Evolutionary conservation across 2,797 vertebrate species (phyloP), one percentile per base, ranked within the genome.

Genomic region (Eleutherodactylus coqui): DNA sequence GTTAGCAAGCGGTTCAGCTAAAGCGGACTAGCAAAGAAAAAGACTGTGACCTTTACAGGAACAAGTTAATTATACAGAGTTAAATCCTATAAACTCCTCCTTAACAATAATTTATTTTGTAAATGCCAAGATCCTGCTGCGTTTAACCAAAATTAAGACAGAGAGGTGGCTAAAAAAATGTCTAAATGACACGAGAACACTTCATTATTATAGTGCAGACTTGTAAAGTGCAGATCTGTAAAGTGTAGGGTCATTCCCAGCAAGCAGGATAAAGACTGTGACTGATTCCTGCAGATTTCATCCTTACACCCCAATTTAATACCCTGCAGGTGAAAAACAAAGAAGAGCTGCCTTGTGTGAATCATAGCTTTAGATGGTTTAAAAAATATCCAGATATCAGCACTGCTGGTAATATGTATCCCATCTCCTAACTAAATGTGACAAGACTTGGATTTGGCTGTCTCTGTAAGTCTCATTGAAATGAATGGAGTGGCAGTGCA

Each of bases 1-100:
- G 7, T 34, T 36, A 70, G 41, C 11, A 38, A 72, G 64, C 34
- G 19, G 64, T 82, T 70, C 11, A 73, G 49, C 24, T 53, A 60
- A 38, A 43, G 34, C 51, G 3, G 51, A 27, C 70, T 51, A 41
- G 49, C 32, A 55, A 82, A 82, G 13, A 72, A 69, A 73, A 60
- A 75, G 81, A 55, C 36, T 24, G 62, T 70, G 79, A 82, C 79
- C 81, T 60, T 75, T 83, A 73, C 27, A 24, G 38, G 24, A 83
- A 72, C 21, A n/a, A 76, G 55, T 76, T 76, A 84, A 84, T 76
- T 75, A 64, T 62, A 62, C 19, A 32, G 53, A 47, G 41, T 34
- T 64, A 36, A 60, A 76, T 76, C 34, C n/a, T 16, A 60, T 24
- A 83, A 84, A 27, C 27, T 60, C n/a, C 36, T 60, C 24, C 34